A percentile compares a stretch with the other conserved stretches of the same genome.
Evolutionary conservation across 2,797 vertebrate genomes (phyloP).

Genomic region (Oreortyx pictus): DNA sequence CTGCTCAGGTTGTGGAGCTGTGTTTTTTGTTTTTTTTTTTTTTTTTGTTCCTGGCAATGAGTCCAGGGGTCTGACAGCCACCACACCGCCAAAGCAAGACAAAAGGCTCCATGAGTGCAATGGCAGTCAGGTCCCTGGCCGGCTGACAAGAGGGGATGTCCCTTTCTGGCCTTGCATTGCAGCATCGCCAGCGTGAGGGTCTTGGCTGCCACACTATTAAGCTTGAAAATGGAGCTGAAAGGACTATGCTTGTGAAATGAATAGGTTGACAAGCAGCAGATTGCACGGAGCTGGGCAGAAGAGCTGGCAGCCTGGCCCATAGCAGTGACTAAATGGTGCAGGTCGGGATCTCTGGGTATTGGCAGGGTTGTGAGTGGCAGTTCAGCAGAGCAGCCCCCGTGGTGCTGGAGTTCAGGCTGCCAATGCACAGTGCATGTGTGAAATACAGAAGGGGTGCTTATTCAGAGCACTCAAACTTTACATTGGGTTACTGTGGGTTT

Average conservation of each 20-base stretch:
- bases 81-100: background rate
- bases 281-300: background rate
- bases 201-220: background rate
- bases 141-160: conserved; percentile 32
- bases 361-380: background rate
- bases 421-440: rapidly evolving
- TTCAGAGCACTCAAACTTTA: background rate
- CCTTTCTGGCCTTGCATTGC: background rate
- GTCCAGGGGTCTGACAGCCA: conserved; percentile 55
- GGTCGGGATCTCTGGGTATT: background rate
- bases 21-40: background rate
- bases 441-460: background rate
- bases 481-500: rapidly evolving
- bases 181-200: background rate
- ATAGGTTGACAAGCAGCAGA: conserved; percentile 30
- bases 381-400: background rate
- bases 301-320: background rate
- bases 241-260: background rate
- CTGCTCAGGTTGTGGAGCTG: background rate
- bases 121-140: conserved; percentile 1
- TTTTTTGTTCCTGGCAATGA: background rate
- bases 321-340: background rate
- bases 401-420: background rate
- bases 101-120: background rate
- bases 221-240: conserved; percentile 10